Evolutionary conservation across 2,113 vertebrate genomes (phyloP).

Genomic region (Tetraodon nigroviridis): DNA sequence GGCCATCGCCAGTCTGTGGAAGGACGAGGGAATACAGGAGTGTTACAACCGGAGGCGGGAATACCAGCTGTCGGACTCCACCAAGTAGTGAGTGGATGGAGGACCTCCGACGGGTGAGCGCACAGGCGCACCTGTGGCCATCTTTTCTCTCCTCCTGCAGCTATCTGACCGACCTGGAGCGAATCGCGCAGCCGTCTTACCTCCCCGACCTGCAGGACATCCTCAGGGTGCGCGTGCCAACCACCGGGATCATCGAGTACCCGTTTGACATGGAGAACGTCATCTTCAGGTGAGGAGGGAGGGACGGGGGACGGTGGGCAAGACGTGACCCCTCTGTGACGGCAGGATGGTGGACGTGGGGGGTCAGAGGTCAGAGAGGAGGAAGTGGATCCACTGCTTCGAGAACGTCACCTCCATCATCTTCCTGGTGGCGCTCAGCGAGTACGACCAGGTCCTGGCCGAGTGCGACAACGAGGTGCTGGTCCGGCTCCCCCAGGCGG

Average conservation of each 20-base stretch:
- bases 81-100: conserved; percentile 78
- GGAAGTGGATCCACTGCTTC: conserved; percentile 99
- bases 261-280: conserved; percentile 97
- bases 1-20: conserved; percentile 79
- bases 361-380: conserved; percentile 94
- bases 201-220: conserved; percentile 61
- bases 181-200: conserved; percentile 58
- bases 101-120: too few species aligned
- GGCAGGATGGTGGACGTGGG: conserved; percentile 98
- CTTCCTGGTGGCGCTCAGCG: conserved; percentile 97
- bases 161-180: conserved; percentile 70
- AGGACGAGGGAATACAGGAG: conserved; percentile 77
- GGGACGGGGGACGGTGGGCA: too few species aligned
- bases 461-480: conserved; percentile 97
- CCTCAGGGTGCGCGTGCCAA: conserved; percentile 73
- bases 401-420: conserved; percentile 99
- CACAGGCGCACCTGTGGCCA: too few species aligned
- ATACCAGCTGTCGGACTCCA: conserved; percentile 85
- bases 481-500: not conserved
- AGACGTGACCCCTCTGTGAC: conserved; percentile 5
- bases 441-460: conserved; percentile 97
- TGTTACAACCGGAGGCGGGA: conserved; percentile 80
- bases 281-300: conserved; percentile 88
- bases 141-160: conserved; percentile 18
- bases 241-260: conserved; percentile 82